Evolutionary conservation across 2,888 invertebrate genomes (phyloP), one percentile per base, ranked within the genome.

Genomic region (Drosophila greeni): DNA sequence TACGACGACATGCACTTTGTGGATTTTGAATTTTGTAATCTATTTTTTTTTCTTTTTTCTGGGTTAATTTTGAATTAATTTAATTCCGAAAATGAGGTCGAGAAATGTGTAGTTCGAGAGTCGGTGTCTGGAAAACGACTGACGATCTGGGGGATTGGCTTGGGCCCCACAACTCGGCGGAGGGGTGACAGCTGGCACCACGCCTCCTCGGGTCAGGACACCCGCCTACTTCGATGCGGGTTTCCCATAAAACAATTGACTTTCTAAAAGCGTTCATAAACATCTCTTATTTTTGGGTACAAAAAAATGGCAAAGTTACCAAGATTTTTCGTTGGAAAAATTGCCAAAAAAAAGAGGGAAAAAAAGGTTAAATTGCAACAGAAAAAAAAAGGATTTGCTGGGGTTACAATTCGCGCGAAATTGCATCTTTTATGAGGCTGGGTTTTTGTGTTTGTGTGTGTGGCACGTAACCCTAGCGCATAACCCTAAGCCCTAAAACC

Each of bases 181-280:
- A 11, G 33, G 33, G 58, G 12, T 60, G 59, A 60, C 31, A 12
- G 9, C 1, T 6, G 3, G 14, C 1, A 9, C 57, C n/a, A 0
- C 20, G 20, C 57, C 55, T 23, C 16, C 55, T 14, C 9, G 2
- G 57, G 23, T 11, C 5, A 12, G 1, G 2, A 9, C 18, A 20
- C 57, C 57, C 26, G 55, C 36, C 55, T 48, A 20, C 31, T 47
- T 6, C 1, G 55, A 14, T 7, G 26, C 18, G n/a, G 33, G 18
- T 26, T 34, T 26, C 33, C 33, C 79, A 72, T 85, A 74, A 85
- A 83, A 33, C 78, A 74, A 85, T 79, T 79, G 84, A 85, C 85
- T 79, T 85, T 54, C 56, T 70, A 70, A 79, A 70, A 79, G 66
- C 66, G 61, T 73, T 73, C 64, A 33, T 62, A 73, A 75, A 58